Evolutionary conservation across 2,797 vertebrate species (phyloP), one percentile per base, ranked within the genome.

Genomic region (Myripristis murdjan): DNA sequence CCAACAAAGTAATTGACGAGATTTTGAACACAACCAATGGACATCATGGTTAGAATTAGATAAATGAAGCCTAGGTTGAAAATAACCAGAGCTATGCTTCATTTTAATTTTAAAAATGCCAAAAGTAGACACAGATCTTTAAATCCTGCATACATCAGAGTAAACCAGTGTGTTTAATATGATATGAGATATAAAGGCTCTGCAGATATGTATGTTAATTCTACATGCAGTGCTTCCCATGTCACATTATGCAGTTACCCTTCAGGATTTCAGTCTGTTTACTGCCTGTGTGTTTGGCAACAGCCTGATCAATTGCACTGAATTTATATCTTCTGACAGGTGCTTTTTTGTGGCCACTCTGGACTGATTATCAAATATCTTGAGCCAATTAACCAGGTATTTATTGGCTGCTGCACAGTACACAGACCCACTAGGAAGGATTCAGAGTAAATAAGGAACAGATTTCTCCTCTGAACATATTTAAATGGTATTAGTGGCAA

Each of bases 321-420:
- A 24, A 39, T 31, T 35, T 1, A 35, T 7, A 4, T 31, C 28
- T 28, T 31, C 28, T 31, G 28, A 31, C 28, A 31, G 28, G 28
- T 31, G 2, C 4, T 31, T 51, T 49, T 51, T 22, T n/a, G 49
- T 49, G 12, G 31, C 18, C n/a, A n/a, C 43, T 3, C 14, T 52
- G 48, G 22, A 43, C 8, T 28, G 49, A 28, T 64, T 24, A 64
- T 43, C 35, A 64, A 41, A 26, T 14, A 28, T 23, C 31, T 18
- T 37, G 16, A 51, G 60, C 6, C 11, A 39, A 16, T 43, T 39
- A 53, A 20, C 8, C 20, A 7, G 5, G 33, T 10, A 2, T 41
- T n/a, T 44, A 43, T 49, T 51, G 43, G 44, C 44, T 47, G 44
- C 43, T 47, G 24, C 44, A 10, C 4, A 10, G 43, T 18, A 2